A percentile compares a stretch with the other conserved stretches of the same genome.
phyloP scores from a whole-genome alignment of 2,888 invertebrate genomes.

The Dioctria linearis region DNA sequence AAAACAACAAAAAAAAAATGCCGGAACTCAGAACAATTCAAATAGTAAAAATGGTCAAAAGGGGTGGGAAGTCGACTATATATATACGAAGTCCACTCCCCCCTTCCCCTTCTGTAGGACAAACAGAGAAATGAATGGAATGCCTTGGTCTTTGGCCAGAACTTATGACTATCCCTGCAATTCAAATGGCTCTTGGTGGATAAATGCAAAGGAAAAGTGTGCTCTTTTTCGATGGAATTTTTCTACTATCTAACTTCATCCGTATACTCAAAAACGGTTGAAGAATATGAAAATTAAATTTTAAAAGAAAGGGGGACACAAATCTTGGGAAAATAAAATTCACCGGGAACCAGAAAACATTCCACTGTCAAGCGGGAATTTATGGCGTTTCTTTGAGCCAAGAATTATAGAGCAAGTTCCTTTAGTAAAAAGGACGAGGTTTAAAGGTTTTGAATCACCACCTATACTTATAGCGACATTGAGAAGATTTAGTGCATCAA shows the following conservation, averaged over 20 bases:
- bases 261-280: not conserved
- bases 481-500: slow-evolving; percentile 16
- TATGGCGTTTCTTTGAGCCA: slow-evolving; percentile 46
- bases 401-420: slow-evolving; percentile 42
- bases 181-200: slow-evolving; percentile 22
- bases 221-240: slow-evolving; percentile 10
- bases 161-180: slow-evolving; percentile 41
- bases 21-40: slow-evolving; percentile 20
- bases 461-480: not conserved
- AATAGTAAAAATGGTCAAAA: slow-evolving; percentile 49
- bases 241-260: slow-evolving; percentile 35
- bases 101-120: not conserved
- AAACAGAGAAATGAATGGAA: slow-evolving; percentile 26
- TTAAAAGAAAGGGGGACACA: slow-evolving; percentile 34
- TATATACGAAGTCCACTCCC: not conserved
- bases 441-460: slow-evolving; percentile 40
- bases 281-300: slow-evolving; percentile 48
- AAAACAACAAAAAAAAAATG: not conserved
- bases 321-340: slow-evolving; percentile 41
- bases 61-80: not conserved
- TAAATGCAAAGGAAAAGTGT: not conserved
- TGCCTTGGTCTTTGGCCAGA: slow-evolving; percentile 44
- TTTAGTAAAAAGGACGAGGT: slow-evolving; percentile 16
- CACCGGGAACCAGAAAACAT: slow-evolving; percentile 41
- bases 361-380: slow-evolving; percentile 24